Evolutionary conservation across 2,888 invertebrate species (phyloP), one percentile per base, ranked within the genome.

Genomic region (Pachliopta kotzebuea): DNA sequence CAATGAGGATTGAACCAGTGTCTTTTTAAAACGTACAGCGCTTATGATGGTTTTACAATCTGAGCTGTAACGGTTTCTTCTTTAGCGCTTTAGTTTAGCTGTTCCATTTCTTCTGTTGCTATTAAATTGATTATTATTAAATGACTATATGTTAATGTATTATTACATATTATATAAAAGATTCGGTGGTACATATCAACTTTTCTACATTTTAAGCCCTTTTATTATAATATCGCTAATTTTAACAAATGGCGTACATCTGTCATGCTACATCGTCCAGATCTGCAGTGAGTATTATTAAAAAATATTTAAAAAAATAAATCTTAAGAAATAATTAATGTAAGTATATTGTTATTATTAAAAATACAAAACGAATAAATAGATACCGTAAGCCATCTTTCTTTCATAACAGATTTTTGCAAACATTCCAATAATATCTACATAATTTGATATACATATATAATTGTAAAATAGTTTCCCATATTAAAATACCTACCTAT

Each of bases 401-500:
- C 26, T 60, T 45, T 37, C 20, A 63, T 60, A 60, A 64, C 56
- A 60, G 21, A 56, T 53, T 63, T 37, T 60, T 56, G 64, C 68
- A 69, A 67, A 67, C 65, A 62, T 68, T 67, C 67, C 65, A 67
- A 69, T 68, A 69, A 71, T 72, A 72, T 68, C 74, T 77, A 78
- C 73, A 72, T 76, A 78, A 76, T 74, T 80, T 76, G 76, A 78
- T 81, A 75, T 76, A 80, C 76, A 78, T 81, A 75, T 76, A 80
- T 76, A 81, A 80, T 83, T 85, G 81, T 85, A 82, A 83, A 83
- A 81, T 84, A 86, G 83, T 86, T 83, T 85, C 82, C 82, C 84
- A 84, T 89, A 88, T 88, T 90, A 86, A 86, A 89, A 88, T 89
- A 87, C 85, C 90, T 90, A 90, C 88, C 90, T 90, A 90, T 81